phyloP scores from a whole-genome alignment of 2,888 invertebrate genomes.

The Panopea generosa region DNA sequence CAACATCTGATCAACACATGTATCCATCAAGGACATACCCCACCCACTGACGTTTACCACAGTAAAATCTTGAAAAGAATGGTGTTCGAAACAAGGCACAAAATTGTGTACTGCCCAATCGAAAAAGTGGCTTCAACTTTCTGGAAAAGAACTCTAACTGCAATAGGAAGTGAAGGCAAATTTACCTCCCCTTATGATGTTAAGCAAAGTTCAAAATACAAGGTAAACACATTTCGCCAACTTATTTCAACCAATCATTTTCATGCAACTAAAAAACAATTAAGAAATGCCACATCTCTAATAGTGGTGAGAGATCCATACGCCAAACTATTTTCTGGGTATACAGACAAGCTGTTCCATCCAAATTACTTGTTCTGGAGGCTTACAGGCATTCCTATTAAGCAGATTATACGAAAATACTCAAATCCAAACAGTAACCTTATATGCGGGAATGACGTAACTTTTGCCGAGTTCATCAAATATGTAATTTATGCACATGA shows the following conservation, averaged over 20 bases:
- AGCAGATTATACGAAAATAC: conserved; percentile 14
- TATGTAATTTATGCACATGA: conserved; percentile 58
- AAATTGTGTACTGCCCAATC: conserved; percentile 72
- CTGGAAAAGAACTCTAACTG: conserved; percentile 64
- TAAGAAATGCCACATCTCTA: conserved; percentile 58
- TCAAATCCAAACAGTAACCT: conserved; percentile 8
- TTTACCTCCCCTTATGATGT: conserved; percentile 53
- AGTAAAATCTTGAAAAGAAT: conserved; percentile 23
- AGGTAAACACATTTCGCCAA: conserved; percentile 5
- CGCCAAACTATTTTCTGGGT: conserved; percentile 70
- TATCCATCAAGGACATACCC: conserved; percentile 17
- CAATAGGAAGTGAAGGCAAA: conserved; percentile 28
- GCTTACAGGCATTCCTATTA: conserved; percentile 56
- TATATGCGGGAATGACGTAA: conserved; percentile 71
- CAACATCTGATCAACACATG: conserved; percentile 23
- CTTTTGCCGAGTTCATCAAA: conserved; percentile 70
- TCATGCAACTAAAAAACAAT: conserved; percentile 21
- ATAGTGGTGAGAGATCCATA: conserved; percentile 74
- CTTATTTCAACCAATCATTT: neutral
- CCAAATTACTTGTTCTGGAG: conserved; percentile 72
- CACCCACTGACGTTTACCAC: conserved; percentile 23
- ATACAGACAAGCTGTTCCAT: conserved; percentile 73
- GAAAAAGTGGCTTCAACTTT: conserved; percentile 76
- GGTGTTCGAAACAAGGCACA: conserved; percentile 40
- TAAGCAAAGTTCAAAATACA: conserved; percentile 1